Base-by-base conservation (phyloP, 2,113 vertebrate genomes). In the Struthidea cinerea region DNA sequence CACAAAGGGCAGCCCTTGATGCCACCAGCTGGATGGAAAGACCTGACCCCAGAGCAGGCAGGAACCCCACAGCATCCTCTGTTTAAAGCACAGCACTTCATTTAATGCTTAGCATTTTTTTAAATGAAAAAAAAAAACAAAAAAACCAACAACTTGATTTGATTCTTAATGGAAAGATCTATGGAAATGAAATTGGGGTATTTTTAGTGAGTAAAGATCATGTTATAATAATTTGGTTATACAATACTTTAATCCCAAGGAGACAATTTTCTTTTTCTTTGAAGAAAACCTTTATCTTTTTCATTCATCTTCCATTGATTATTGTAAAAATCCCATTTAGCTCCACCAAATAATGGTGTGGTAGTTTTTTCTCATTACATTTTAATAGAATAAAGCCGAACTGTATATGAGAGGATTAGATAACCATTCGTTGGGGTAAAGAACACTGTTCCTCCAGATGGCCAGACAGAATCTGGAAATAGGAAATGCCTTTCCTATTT, bases 291-390 rank as follows among this genome's bases (percentile, higher is more conserved):
- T 94, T 90, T 95, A 95, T 93, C 89, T 96, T 92, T 96, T 94
- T 92, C 97, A 95, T 96, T 96, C 92, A 96, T 95, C 83, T 94
- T 96, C 84, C 95, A 97, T 97, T 97, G 97, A 97, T 97, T 96
- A 95, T 92, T 96, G 83, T 50, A 91, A 95, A 97, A 94, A 96
- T 88, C 39, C 64, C 90, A 97, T 96, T 98, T 98, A 96, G 88
- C 87, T 96, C 82, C 87, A 88, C 86, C 93, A 97, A 94, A 93
- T 96, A 97, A 97, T 75, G 87, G 84, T 92, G 96, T 30, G 91
- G 91, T 61, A 94, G 80, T 80, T 53, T 95, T 96, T 91, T 90
- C 95, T 98, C 96, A 97, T 97, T 98, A 96, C 90, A 84, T 96
- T 97, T 97, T 97, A 97, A 98, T 87, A 79, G 97, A 93, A 97